Evolutionary conservation across 2,113 vertebrate genomes (phyloP).

Genomic region (Oxyura jamaicensis): DNA sequence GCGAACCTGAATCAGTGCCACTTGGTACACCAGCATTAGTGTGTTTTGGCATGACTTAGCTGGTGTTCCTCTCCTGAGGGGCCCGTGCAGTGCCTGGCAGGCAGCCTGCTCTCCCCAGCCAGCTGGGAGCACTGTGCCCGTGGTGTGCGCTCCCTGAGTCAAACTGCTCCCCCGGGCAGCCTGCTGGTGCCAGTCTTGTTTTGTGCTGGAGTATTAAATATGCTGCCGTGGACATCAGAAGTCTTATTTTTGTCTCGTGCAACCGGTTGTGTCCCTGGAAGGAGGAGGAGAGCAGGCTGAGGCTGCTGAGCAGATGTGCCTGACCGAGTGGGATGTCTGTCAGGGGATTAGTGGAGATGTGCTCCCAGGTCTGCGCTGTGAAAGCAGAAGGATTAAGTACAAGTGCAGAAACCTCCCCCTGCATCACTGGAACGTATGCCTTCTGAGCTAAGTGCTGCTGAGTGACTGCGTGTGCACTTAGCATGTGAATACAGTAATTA

Average conservation of each 20-base stretch:
- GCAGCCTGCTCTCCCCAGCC: background rate
- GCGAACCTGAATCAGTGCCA: fast-evolving
- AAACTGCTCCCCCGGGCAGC: fast-evolving
- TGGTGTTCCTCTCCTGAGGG: background rate
- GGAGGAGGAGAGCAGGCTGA: fast-evolving
- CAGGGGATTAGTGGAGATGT: fast-evolving
- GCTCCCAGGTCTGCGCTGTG: fast-evolving
- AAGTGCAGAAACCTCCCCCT: fast-evolving
- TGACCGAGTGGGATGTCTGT: fast-evolving
- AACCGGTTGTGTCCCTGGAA: background rate
- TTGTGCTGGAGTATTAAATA: background rate
- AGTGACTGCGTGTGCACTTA: background rate
- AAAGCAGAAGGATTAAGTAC: background rate
- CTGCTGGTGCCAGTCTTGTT: background rate
- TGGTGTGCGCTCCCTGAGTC: fast-evolving
- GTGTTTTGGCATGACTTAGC: no score
- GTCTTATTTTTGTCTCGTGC: fast-evolving
- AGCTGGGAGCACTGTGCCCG: fast-evolving
- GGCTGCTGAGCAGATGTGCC: fast-evolving
- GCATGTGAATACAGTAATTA: background rate
- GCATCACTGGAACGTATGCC: fast-evolving
- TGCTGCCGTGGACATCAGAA: fast-evolving
- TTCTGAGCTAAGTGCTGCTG: background rate
- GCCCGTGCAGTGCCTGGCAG: fast-evolving
- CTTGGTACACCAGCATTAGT: background rate